Evolutionary conservation across 2,797 vertebrate genomes (phyloP), one percentile per base, ranked within the genome.

Genomic region (Melanogrammus aeglefinus): DNA sequence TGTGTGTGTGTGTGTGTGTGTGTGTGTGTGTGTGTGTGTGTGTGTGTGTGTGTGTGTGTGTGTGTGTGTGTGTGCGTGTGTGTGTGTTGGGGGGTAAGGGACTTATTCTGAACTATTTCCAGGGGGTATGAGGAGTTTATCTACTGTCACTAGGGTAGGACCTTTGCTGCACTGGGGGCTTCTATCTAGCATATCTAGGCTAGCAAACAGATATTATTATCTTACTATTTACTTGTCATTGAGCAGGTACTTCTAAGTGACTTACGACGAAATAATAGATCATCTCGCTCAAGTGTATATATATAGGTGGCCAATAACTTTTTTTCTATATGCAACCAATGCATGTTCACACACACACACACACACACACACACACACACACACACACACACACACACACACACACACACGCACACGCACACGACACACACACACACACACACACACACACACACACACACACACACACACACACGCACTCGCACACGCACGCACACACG

Each of bases 101-200:
- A 57, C 69, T 85, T 77, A 84, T 84, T 79, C 82, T 79, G 1
- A 24, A 85, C 82, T 92, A 89, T 92, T 93, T 84, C 81, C 75
- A 88, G 89, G 81, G 82, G 81, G 41, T 29, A 85, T 76, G 77
- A 75, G 75, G 77, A 89, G 86, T 89, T 91, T 79, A 86, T 89
- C 76, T 36, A 79, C 77, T 86, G 79, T 69, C 21, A 71, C 73
- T 66, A 81, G 71, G 86, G 76, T 41, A 47, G 12, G 63, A 69
- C 63, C 24, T n/a, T 63, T 27, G 63, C 35, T 27, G 24, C 63
- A 27, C 6, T 63, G 57, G 57, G 47, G 21, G 57, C 57, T 63
- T 63, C 57, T 69, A 69, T 69, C 27, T n/a, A 69, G 63, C 63
- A 27, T 69, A 27, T 69, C 63, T 69, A 69, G 63, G 63, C 27